Evolutionary conservation across 2,113 vertebrate genomes (phyloP).

Genomic region (Oreocharis arfaki): DNA sequence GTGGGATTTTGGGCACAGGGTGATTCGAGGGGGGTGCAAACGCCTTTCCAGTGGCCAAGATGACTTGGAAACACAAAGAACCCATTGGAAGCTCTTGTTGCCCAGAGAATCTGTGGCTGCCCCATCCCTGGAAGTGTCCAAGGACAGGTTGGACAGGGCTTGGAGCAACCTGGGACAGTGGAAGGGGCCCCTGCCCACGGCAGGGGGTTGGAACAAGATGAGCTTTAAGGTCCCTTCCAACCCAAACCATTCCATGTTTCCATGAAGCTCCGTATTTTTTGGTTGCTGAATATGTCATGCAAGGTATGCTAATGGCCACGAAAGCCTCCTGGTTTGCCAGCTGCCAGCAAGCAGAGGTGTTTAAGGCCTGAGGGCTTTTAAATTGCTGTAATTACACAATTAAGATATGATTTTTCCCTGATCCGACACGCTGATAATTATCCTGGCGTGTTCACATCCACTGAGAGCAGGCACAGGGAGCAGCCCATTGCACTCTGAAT

Average conservation of each 20-base stretch:
- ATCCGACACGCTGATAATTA: neutral
- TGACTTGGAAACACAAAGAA: neutral
- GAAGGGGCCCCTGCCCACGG: neutral
- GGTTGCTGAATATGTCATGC: neutral
- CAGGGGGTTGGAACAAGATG: neutral
- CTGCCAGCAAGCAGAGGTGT: constrained; percentile 11
- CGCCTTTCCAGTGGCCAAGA: neutral
- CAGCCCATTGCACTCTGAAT: neutral
- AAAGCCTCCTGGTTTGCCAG: neutral
- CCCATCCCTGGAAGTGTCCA: neutral
- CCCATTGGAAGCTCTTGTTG: neutral
- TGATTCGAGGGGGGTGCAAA: neutral
- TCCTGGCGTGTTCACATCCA: neutral
- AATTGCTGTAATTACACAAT: constrained; percentile 49
- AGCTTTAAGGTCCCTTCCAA: neutral
- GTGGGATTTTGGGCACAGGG: rapidly evolving
- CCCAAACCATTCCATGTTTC: neutral
- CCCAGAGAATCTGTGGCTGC: neutral
- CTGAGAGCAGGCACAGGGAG: neutral
- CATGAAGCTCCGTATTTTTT: neutral
- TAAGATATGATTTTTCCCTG: constrained; percentile 6
- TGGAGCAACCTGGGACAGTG: rapidly evolving
- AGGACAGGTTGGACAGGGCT: rapidly evolving
- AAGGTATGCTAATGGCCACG: neutral
- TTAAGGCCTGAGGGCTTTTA: neutral